Evolutionary conservation across 2,888 invertebrate species (phyloP).

Genomic region (Sarcophaga variegata): DNA sequence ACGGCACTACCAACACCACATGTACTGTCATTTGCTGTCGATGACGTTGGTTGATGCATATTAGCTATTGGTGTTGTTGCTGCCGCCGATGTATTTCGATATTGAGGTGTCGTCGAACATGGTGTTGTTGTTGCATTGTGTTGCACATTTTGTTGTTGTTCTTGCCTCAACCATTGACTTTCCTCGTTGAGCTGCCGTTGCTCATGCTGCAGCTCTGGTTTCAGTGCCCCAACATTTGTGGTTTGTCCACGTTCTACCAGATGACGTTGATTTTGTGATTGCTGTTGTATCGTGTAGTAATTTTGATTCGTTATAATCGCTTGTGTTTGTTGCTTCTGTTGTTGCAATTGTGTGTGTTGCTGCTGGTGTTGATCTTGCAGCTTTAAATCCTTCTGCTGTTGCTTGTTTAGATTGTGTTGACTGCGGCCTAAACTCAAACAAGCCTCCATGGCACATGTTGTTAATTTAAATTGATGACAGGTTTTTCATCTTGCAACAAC

Average conservation of each 20-base stretch:
- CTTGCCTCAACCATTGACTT: constrained; percentile 67
- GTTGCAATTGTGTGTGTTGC: constrained; percentile 70
- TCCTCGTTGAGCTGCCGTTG: constrained; percentile 32
- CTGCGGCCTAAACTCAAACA: constrained; percentile 81
- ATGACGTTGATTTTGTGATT: constrained; percentile 72
- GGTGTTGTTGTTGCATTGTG: constrained; percentile 50
- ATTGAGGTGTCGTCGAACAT: constrained; percentile 73
- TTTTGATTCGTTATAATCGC: constrained; percentile 68
- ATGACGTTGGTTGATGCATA: constrained; percentile 23
- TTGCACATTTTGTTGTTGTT: constrained; percentile 51
- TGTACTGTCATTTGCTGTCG: constrained; percentile 30
- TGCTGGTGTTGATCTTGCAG: constrained; percentile 70
- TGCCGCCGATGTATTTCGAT: constrained; percentile 81
- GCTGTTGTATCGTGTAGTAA: constrained; percentile 70
- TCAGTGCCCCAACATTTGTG: constrained; percentile 68
- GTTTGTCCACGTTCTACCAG: constrained; percentile 65
- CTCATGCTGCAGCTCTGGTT: constrained; percentile 60
- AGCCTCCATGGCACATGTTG: constrained; percentile 82
- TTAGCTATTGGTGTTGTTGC: constrained; percentile 42
- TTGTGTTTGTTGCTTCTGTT: constrained; percentile 15
- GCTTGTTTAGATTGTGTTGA: constrained; percentile 74
- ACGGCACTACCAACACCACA: background rate
- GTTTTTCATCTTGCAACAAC: constrained; percentile 12
- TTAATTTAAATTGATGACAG: constrained; percentile 72
- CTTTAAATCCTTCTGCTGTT: constrained; percentile 66